Conservation (phyloP, 2,797 vertebrate species). For the Pangasius sanitwongsei region DNA sequence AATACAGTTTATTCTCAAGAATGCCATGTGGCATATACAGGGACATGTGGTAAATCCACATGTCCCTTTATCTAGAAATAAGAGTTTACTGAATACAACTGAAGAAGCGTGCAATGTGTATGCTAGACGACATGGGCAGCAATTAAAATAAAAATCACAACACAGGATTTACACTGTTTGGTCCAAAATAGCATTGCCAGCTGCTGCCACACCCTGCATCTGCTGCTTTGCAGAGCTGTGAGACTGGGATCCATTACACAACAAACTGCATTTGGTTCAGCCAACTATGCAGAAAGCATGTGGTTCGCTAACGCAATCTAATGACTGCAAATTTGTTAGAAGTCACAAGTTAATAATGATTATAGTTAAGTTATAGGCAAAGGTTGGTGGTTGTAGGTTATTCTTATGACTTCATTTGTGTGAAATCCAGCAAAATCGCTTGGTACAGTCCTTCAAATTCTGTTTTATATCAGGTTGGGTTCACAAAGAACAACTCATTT, state of each 20-base stretch:
- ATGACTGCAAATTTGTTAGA: background rate
- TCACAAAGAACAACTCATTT: background rate
- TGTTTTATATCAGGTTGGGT: background rate
- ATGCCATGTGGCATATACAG: background rate
- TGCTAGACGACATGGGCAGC: background rate
- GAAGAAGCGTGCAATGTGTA: background rate
- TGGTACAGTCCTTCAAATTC: background rate
- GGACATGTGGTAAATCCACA: background rate
- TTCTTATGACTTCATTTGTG: background rate
- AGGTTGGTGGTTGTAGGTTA: background rate
- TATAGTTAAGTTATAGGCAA: background rate
- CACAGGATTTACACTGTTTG: background rate
- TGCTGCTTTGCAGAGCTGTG: background rate
- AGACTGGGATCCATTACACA: background rate
- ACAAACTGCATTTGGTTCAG: background rate
- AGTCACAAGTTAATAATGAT: background rate
- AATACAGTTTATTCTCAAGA: background rate
- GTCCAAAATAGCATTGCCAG: background rate
- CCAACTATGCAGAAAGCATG: constrained; percentile 9
- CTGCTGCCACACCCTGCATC: constrained; percentile 1
- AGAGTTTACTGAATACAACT: background rate
- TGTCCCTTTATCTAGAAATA: background rate
- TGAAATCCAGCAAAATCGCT: background rate
- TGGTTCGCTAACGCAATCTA: background rate
- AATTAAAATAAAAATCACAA: constrained; percentile 1